phyloP scores from a whole-genome alignment of 64 coral and sea anemone species.

The Montipora cactus region DNA sequence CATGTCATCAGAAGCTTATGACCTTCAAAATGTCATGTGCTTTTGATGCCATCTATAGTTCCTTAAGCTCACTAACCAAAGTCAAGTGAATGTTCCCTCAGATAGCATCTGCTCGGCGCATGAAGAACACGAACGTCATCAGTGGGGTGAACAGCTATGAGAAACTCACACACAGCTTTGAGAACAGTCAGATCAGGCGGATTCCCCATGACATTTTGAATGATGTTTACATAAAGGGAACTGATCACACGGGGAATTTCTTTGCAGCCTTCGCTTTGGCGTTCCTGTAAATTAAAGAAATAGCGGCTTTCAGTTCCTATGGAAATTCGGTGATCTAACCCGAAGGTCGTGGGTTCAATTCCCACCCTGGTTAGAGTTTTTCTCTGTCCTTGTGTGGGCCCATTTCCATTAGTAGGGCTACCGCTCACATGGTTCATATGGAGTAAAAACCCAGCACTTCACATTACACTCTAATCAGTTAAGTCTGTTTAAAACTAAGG shows the following conservation, averaged over 20 bases:
- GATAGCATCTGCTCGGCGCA: constrained; percentile 82
- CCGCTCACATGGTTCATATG: too few relatives aligned
- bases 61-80: constrained; percentile 35
- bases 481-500: too few relatives aligned
- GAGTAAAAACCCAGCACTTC: too few relatives aligned
- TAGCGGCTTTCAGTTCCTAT: not conserved
- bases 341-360: too few relatives aligned
- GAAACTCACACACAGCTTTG: constrained; percentile 94
- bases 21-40: not conserved
- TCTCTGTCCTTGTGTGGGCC: too few relatives aligned
- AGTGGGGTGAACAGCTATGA: constrained; percentile 86
- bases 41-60: too few relatives aligned
- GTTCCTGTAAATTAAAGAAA: constrained; percentile 63
- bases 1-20: too few relatives aligned
- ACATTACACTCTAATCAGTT: too few relatives aligned
- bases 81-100: constrained; percentile 74
- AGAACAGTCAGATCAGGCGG: constrained; percentile 82
- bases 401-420: too few relatives aligned
- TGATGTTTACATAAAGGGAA: constrained; percentile 89
- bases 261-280: constrained; percentile 70
- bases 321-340: too few relatives aligned
- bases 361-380: too few relatives aligned
- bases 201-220: constrained; percentile 89
- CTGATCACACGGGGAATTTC: constrained; percentile 80
- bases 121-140: constrained; percentile 82